A percentile compares a stretch with the other conserved stretches of the same genome.
Conservation (phyloP, 2,888 invertebrate genomes). For the Himalopsyche japonica region DNA sequence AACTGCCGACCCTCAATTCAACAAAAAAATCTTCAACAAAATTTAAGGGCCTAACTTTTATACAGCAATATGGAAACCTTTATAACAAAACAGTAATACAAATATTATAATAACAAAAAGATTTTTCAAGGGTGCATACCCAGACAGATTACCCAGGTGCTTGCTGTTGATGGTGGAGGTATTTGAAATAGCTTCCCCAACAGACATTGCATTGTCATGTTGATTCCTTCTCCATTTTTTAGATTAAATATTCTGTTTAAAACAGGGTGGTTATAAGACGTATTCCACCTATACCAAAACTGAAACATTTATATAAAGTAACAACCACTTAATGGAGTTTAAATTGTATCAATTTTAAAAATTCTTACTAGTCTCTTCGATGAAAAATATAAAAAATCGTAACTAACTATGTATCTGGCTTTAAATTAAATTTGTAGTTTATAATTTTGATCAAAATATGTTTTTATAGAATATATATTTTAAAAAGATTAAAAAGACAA, state of each 20-base stretch:
- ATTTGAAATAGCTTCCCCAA: not conserved
- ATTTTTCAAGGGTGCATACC: slow-evolving; percentile 29
- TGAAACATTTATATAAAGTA: no score
- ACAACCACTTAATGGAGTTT: no score
- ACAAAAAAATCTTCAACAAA: not conserved
- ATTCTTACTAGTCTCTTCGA: no score
- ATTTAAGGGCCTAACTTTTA: not conserved
- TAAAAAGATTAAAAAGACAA: no score
- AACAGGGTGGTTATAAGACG: not conserved
- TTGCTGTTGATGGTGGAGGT: not conserved
- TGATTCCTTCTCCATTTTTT: not conserved
- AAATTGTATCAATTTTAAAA: no score
- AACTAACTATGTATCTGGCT: no score
- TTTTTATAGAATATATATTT: no score
- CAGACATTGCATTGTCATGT: not conserved
- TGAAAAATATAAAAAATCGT: no score
- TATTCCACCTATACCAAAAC: no score
- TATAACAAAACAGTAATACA: not conserved
- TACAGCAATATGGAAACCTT: not conserved
- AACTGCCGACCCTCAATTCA: not conserved
- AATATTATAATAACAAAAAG: slow-evolving; percentile 12
- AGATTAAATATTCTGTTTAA: not conserved
- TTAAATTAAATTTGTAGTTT: no score
- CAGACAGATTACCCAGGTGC: slow-evolving; percentile 35
- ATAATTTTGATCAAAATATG: no score